phyloP scores from a whole-genome alignment of 2,888 invertebrate genomes.

The Netelia inedita region DNA sequence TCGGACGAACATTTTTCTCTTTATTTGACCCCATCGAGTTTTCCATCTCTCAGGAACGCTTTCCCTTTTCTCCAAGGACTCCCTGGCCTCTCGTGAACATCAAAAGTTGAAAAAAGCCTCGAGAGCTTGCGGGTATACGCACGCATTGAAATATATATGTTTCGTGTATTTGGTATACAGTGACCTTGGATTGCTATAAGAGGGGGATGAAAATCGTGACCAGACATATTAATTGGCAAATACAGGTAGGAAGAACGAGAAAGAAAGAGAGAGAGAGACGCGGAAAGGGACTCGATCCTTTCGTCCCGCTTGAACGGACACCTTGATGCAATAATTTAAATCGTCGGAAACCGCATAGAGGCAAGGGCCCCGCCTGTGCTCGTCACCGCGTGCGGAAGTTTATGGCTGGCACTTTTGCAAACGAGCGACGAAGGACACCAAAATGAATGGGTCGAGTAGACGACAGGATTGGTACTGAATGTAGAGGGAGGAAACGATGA shows the following conservation, averaged over 20 bases:
- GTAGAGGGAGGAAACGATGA: constrained; percentile 28
- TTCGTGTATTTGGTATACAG: constrained; percentile 16
- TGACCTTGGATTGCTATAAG: constrained; percentile 23
- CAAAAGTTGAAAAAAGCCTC: constrained; percentile 33
- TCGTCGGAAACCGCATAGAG: constrained; percentile 44
- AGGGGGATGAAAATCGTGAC: constrained; percentile 35
- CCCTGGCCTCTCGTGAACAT: constrained; percentile 25
- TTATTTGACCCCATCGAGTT: background rate
- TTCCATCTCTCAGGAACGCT: constrained; percentile 20
- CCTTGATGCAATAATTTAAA: constrained; percentile 64
- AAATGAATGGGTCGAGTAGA: constrained; percentile 24
- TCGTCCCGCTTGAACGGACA: constrained; percentile 37
- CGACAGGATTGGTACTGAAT: constrained; percentile 27
- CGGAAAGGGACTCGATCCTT: constrained; percentile 10
- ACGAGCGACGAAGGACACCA: constrained; percentile 45
- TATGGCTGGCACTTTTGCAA: constrained; percentile 61
- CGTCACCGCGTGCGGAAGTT: constrained; percentile 47
- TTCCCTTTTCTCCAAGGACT: constrained; percentile 34
- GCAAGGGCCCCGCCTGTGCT: constrained; percentile 2
- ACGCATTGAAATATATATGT: background rate
- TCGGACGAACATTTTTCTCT: constrained; percentile 14
- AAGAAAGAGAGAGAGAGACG: background rate
- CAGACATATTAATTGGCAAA: constrained; percentile 67
- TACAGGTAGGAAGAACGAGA: constrained; percentile 34
- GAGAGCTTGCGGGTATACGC: background rate